phyloP scores from a whole-genome alignment of 2,888 invertebrate genomes.

The Luperina testacea region DNA sequence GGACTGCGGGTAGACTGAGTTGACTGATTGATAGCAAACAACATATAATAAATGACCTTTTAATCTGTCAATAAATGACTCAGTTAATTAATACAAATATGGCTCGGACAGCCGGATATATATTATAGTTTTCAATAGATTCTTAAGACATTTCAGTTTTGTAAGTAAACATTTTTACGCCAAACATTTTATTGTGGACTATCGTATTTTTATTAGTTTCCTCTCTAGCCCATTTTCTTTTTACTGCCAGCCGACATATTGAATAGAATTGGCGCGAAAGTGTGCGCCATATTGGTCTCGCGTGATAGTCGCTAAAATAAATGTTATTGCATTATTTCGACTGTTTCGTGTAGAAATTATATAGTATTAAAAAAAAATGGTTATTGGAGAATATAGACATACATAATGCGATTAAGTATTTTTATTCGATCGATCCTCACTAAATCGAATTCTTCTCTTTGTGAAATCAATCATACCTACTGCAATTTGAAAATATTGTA shows the following conservation, averaged over 20 bases:
- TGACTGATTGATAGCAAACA: too few species aligned
- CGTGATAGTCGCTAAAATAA: constrained; percentile 33
- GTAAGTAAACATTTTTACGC: constrained; percentile 68
- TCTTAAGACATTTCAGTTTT: constrained; percentile 61
- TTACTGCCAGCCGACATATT: constrained; percentile 83
- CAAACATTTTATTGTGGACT: constrained; percentile 73
- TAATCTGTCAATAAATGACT: too few species aligned
- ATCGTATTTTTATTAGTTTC: constrained; percentile 81
- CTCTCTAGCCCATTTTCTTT: constrained; percentile 81
- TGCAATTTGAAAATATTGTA: too few species aligned
- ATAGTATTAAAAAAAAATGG: too few species aligned
- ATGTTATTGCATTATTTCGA: constrained; percentile 12
- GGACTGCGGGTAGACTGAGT: too few species aligned
- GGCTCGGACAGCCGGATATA: too few species aligned
- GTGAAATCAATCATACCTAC: too few species aligned
- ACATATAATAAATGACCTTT: too few species aligned
- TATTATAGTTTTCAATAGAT: neutral
- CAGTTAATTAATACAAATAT: neutral
- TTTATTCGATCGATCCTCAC: neutral
- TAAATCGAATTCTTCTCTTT: neutral
- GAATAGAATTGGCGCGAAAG: constrained; percentile 83
- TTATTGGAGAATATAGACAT: neutral
- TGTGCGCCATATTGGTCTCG: constrained; percentile 67
- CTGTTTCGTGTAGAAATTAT: neutral
- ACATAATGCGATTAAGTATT: neutral